Evolutionary conservation across 1,140 invertebrate species (phyloP).

Genomic region (Drosophila murphyi): DNA sequence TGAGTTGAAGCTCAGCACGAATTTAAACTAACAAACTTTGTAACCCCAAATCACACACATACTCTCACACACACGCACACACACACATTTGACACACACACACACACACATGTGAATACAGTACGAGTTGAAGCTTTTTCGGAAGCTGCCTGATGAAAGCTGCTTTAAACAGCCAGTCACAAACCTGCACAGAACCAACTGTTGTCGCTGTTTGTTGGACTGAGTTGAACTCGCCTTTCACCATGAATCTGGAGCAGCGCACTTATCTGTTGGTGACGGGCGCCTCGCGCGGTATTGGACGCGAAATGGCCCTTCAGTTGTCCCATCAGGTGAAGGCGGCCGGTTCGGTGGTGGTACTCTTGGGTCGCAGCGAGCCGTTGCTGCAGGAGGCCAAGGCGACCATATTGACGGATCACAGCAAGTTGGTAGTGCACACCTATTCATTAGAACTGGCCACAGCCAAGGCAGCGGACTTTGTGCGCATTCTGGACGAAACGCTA

Average conservation of each 20-base stretch:
- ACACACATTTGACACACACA: background rate
- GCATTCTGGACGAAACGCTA: slow-evolving; percentile 52
- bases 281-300: slow-evolving; percentile 94
- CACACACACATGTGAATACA: background rate
- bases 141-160: slow-evolving; percentile 35
- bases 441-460: slow-evolving; percentile 87
- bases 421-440: slow-evolving; percentile 85
- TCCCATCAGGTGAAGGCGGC: slow-evolving; percentile 86
- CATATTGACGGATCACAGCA: slow-evolving; percentile 85
- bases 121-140: slow-evolving; percentile 30
- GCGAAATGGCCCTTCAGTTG: slow-evolving; percentile 90
- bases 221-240: background rate
- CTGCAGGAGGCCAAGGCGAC: slow-evolving; percentile 87
- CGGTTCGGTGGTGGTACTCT: slow-evolving; percentile 89
- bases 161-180: slow-evolving; percentile 14
- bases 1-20: background rate
- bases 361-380: slow-evolving; percentile 89
- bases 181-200: slow-evolving; percentile 25
- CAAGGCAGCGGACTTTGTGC: slow-evolving; percentile 48
- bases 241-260: slow-evolving; percentile 81
- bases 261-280: slow-evolving; percentile 91
- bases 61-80: background rate
- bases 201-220: slow-evolving; percentile 30
- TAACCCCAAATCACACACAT: background rate
- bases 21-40: slow-evolving; percentile 15